Evolutionary conservation across 1,140 invertebrate species (phyloP), one percentile per base, ranked within the genome.

Genomic region (Cotesia typhae): DNA sequence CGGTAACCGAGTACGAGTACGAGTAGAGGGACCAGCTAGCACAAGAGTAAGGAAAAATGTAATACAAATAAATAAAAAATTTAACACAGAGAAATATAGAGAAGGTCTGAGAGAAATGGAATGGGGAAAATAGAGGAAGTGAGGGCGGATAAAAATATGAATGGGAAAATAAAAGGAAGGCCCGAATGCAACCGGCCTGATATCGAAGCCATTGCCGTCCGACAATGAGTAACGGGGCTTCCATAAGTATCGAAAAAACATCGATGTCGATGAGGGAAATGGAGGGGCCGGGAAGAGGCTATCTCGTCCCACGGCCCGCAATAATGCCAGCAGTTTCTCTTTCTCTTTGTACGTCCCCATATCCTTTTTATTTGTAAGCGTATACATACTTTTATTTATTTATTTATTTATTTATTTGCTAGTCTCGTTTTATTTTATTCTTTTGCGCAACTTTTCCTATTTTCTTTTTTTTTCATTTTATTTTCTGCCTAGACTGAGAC

Each of bases 111-210:
- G 17, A 17, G 17, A 17, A 17, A 1, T 17, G 35, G 10, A 53
- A 12, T 0, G 7, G 28, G 65, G 20, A 51, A 35, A 5, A 6
- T 10, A 10, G 55, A 57, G 51, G 55, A 10, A 7, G 20, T 17
- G 60, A 6, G 20, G 4, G 28, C 47, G 60, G 61, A 65, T 52
- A 36, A 36, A 60, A 73, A 73, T 67, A 6, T 55, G 41, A 61
- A 65, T 41, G 60, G 51, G 63, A 59, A 88, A 73, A 73, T 73
- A 69, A 69, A 73, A 73, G 14, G 14, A 68, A 73, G 60, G 10
- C 41, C 12, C 47, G 38, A 72, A 72, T 72, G 71, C 65, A 55
- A 55, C 52, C 65, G 53, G 53, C 47, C 65, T 41, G 71, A 72
- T 72, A 72, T 66, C 35, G 59, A 73, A 69, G 51, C 72, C 67